Evolutionary conservation across 2,797 vertebrate species (phyloP), one percentile per base, ranked within the genome.

Genomic region (Tolypeutes matacus): DNA sequence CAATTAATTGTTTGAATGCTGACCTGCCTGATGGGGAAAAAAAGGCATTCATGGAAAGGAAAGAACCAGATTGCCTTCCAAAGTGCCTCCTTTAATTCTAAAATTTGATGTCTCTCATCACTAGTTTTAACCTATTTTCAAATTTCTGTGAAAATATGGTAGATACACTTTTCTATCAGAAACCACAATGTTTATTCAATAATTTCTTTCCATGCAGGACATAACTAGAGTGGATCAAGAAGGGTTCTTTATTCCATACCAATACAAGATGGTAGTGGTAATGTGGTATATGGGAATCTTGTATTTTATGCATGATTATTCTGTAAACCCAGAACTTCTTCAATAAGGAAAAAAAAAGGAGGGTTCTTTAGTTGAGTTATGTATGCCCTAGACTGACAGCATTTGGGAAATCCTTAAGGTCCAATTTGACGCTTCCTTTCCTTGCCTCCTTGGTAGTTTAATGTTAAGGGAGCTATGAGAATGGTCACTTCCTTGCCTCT

Each of bases 131-230:
- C 23, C 21, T 58, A 78, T n/a, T 51, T 78, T 80, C 65, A 51
- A 90, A 84, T 65, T 65, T 89, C 27, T 93, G 4, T 78, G 42
- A 18, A 67, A 86, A 95, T 49, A 85, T 34, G 65, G 67, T 56
- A 3, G 17, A 20, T 89, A 65, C 23, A 62, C 39, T 80, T 92
- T 90, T 70, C 31, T 89, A 69, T 69, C 27, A 87, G 51, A 87
- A 83, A 69, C 34, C 15, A n/a, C 6, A 72, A 7, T 60, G 80
- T 69, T 96, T 91, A 84, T 64, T 88, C 53, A 80, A 65, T 11
- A 72, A 51, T 29, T 76, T 70, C 39, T 84, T 81, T 82, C 82
- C 21, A 51, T 42, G 51, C 18, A 62, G 31, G 62, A 53, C n/a
- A 42, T 77, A 87, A 60, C 46, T 36, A 39, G 31, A 84, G 36